Evolutionary conservation across 2,113 vertebrate species (phyloP), one percentile per base, ranked within the genome.

Genomic region (Lagopus muta): DNA sequence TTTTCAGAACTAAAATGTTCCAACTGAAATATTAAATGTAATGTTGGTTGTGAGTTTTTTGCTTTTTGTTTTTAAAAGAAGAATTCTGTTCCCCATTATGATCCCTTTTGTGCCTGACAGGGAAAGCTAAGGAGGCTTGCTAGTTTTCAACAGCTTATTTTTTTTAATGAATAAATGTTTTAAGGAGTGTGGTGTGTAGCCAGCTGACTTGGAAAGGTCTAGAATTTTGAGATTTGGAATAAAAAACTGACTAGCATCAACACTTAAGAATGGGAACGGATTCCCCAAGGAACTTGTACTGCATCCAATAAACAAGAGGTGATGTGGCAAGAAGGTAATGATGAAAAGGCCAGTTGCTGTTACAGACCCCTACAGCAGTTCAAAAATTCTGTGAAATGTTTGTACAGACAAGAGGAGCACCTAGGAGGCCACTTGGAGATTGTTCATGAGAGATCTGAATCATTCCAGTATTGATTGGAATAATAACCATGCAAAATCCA

Each of bases 391-490:
- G 40, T 60, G 65, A 80, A 89, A 94, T 92, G 47, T 85, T 95
- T 93, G 78, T 83, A 80, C 43, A 3, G 6, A 65, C 93, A 93
- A 76, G 60, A 89, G 84, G 71, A 88, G 60, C 65, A 93, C 47
- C 83, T 88, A 77, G 76, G 91, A 89, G 89, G 87, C 75, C 16
- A 60, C 36, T 62, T 90, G 36, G 79, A 89, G 77, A 78, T 55
- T 90, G 81, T 80, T 94, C 62, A 36, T 32, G 38, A 74, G 71
- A 78, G 86, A 78, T 95, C 90, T 93, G 89, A 94, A 93, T 94
- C 70, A 82, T 69, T 88, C n/a, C 21, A n/a, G 1, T 87, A 89
- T 90, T 90, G 90, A 91, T 74, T 91, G 82, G 87, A 82, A 82
- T 82, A 91, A 90, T 85, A 91, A 88, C 72, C 43, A 84, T 84